Base-by-base conservation (phyloP, 2,797 vertebrate species). In the Uromys caudimaculatus region DNA sequence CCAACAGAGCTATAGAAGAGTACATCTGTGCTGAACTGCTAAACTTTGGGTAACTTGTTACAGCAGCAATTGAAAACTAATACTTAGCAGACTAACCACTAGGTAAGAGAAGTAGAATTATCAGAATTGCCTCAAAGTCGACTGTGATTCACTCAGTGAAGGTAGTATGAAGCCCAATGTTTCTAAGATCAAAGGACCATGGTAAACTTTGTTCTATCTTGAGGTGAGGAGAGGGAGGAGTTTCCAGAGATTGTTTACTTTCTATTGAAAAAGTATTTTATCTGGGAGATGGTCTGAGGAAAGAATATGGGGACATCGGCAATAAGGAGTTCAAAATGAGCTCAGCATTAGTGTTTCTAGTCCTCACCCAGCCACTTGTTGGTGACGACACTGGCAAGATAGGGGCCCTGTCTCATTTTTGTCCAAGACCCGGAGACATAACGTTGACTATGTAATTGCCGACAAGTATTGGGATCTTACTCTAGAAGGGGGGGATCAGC, bases 31-130 rank as follows among this genome's bases (percentile, higher is more conserved):
- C 60, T 75, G 44, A 94, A 54, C 56, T 54, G 78, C 47, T 89
- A 64, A 76, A 35, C 62, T 50, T 90, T 50, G 64, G 44, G 54
- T 76, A 29, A 89, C 77, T 85, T 86, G 44, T 87, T 95, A 91
- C 12, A 86, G 12, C 64, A 41, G 29, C 89, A 91, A 47, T 35
- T 35, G 62, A 78, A 89, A 95, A 86, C n/a, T 71, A 50, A 44
- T 76, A 78, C 9, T n/a, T 32, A 10, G 5, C 54, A 32, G 4
- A 77, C 27, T 41, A 82, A 41, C 58, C 90, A 47, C 50, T 86
- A 50, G 14, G 29, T 73, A 77, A 94, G 32, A 35, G 16, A 13
- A 60, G 0, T 75, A 77, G 71, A 82, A 95, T 87, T 83, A 29
- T 75, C n/a, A 13, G 29, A 35, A 90, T 23, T 67, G 32, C 21